phyloP scores from a whole-genome alignment of 2,113 vertebrate species.

The Callionymus lyra region DNA sequence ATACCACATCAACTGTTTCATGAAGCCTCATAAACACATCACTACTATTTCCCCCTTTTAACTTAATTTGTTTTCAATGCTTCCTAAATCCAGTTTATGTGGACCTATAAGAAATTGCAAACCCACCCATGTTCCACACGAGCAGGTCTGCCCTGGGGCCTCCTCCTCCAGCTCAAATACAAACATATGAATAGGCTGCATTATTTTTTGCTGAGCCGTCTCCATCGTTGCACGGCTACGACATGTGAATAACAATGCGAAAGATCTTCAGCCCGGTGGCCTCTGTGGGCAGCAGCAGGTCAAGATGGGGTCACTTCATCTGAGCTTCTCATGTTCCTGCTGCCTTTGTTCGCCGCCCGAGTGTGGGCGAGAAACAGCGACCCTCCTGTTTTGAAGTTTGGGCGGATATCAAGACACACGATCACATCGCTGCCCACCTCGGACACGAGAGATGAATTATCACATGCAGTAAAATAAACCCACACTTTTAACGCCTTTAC shows the following conservation, averaged over 20 bases:
- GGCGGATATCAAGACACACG: constrained; percentile 30
- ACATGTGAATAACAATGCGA: constrained; percentile 3
- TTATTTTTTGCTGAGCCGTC: background rate
- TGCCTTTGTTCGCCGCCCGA: constrained; percentile 30
- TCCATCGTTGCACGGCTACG: background rate
- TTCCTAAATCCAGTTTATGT: no score
- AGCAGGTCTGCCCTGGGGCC: no score
- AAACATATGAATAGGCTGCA: no score
- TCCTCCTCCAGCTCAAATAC: no score
- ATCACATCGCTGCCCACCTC: constrained; percentile 28
- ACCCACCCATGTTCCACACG: background rate
- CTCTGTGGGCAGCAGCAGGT: constrained; percentile 11
- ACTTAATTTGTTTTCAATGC: no score
- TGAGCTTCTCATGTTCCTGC: constrained; percentile 36
- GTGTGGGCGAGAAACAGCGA: constrained; percentile 51
- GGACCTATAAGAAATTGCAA: background rate
- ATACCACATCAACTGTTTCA: no score
- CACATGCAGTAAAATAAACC: no score
- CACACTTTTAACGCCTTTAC: no score
- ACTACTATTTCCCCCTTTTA: no score
- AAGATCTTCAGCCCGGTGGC: constrained; percentile 8
- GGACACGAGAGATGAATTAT: background rate
- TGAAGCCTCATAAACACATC: no score
- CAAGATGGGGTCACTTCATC: constrained; percentile 20
- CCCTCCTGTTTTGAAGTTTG: constrained; percentile 30